These are phyloP conservation scores for Gorsachius goisagi DNA, from an alignment of 2,113 vertebrate genomes.

Conservation along the genomic window DNA sequence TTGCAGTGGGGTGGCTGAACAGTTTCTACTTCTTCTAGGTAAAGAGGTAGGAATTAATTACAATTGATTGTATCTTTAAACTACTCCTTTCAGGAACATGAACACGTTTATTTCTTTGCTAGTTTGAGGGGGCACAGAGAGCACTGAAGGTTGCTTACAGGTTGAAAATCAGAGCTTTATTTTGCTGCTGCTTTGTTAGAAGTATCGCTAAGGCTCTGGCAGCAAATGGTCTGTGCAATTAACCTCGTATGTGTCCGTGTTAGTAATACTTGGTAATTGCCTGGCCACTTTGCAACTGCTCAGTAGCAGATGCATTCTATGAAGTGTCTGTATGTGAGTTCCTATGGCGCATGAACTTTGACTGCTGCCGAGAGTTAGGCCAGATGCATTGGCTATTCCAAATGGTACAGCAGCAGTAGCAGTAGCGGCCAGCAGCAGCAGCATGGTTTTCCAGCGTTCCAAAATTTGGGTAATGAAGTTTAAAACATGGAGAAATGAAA, in stretches of 20 bases:
- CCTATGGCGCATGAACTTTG: neutral
- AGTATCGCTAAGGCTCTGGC: neutral
- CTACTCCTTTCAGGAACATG: neutral
- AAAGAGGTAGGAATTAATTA: neutral
- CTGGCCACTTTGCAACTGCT: accelerated
- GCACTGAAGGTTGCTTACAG: neutral
- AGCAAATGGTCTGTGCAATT: neutral
- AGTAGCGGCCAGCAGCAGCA: neutral
- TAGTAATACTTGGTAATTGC: neutral
- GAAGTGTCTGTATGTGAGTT: neutral
- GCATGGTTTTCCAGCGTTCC: neutral
- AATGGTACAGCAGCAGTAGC: accelerated
- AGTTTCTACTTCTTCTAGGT: neutral
- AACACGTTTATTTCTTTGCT: neutral
- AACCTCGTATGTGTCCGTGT: neutral
- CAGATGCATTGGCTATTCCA: neutral
- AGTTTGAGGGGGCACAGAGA: neutral
- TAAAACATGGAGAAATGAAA: neutral
- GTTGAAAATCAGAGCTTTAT: neutral
- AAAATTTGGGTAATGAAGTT: neutral
- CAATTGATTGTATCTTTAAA: neutral
- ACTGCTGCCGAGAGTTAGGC: neutral
- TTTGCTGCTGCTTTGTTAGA: neutral
- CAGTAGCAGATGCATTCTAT: neutral
- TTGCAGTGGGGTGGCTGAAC: neutral